Conservation (phyloP, 2,888 invertebrate species). For the Mylabris sibirica region DNA sequence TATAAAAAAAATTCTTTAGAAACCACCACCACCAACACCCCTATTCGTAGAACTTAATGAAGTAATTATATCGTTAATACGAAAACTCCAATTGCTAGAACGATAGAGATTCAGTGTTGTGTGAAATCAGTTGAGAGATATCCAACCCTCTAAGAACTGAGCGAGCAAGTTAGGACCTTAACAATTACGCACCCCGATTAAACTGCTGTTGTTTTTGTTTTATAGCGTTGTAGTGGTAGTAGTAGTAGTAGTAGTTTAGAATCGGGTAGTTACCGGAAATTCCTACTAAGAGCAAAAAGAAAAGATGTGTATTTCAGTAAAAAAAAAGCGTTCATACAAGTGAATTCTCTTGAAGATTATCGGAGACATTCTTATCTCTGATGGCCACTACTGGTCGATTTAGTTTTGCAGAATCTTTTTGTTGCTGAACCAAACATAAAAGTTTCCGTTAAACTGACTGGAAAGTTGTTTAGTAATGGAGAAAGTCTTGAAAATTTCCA, state of each 20-base stretch:
- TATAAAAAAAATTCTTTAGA: background rate
- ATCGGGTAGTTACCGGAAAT: background rate
- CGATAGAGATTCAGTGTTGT: conserved; percentile 42
- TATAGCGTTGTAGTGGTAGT: too few relatives aligned
- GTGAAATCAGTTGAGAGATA: conserved; percentile 50
- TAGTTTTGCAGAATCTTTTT: conserved; percentile 15
- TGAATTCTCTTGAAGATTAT: conserved; percentile 1
- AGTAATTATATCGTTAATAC: conserved; percentile 31
- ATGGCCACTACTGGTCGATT: conserved; percentile 5
- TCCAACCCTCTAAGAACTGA: conserved; percentile 35
- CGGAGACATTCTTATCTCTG: background rate
- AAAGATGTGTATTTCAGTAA: background rate
- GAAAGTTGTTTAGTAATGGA: conserved; percentile 34
- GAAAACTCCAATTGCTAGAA: conserved; percentile 26
- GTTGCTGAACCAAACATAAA: conserved; percentile 39
- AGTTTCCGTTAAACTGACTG: conserved; percentile 41
- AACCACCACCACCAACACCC: conserved; percentile 20
- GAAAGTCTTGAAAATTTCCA: too few relatives aligned
- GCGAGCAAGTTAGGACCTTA: conserved; percentile 47
- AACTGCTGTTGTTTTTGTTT: conserved; percentile 40
- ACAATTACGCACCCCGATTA: conserved; percentile 46
- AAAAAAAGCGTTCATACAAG: background rate
- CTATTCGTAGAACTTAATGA: conserved; percentile 24
- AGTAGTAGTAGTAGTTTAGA: too few relatives aligned
- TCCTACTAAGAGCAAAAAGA: background rate